Conservation (phyloP, 1,140 invertebrate species). For the Melanaphis sacchari region DNA sequence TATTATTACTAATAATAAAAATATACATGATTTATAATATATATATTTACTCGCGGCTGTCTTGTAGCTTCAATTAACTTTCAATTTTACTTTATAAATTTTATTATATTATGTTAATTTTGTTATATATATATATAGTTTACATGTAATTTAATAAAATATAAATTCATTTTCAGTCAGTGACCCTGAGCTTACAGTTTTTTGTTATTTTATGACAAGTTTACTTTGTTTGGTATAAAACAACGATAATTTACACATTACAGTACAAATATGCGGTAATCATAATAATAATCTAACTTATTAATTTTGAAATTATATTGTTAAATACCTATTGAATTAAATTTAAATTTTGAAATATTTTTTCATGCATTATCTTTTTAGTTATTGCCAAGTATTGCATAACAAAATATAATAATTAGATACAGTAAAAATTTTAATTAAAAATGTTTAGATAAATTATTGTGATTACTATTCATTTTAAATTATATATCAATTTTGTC, state of each 20-base stretch:
- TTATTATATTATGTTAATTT: slow-evolving; percentile 27
- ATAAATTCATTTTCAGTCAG: background rate
- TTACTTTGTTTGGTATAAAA: background rate
- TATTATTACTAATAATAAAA: slow-evolving; percentile 31
- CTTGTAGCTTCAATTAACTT: slow-evolving; percentile 41
- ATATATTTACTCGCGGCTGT: background rate
- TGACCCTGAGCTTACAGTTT: background rate
- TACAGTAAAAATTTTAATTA: background rate
- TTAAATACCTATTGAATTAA: too few relatives aligned
- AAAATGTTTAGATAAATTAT: background rate
- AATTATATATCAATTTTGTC: background rate
- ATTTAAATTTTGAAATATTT: too few relatives aligned
- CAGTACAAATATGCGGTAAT: background rate
- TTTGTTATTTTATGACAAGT: background rate
- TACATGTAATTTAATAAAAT: slow-evolving; percentile 20
- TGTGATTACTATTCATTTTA: too few relatives aligned
- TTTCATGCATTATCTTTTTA: too few relatives aligned
- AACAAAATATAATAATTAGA: background rate
- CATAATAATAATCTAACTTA: background rate
- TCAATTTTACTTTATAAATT: slow-evolving; percentile 30
- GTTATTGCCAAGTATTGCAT: too few relatives aligned
- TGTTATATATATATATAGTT: slow-evolving; percentile 16
- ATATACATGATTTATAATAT: background rate
- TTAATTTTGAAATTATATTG: background rate
- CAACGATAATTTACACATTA: background rate